Evolutionary conservation across 2,113 vertebrate species (phyloP), one percentile per base, ranked within the genome.

Genomic region (Tichodroma muraria): DNA sequence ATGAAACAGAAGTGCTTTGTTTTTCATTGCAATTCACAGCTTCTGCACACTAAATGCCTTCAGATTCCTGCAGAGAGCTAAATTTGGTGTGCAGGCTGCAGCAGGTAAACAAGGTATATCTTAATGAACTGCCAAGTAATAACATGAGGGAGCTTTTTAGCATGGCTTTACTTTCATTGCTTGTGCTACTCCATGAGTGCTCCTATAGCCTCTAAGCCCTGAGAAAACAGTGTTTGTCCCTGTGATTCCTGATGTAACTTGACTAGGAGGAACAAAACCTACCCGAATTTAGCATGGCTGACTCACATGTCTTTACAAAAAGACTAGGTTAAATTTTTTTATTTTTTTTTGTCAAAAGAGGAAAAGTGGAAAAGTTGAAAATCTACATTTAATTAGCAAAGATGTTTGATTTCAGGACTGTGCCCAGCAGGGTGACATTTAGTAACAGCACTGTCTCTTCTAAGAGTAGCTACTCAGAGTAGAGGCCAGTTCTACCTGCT

Each of bases 1-100:
- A 50, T 59, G 87, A 85, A 85, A 86, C 87, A 95, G 85, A 89
- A 97, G 75, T 88, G 81, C 85, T 97, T 95, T 95, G 94, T 89
- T 95, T 96, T 92, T 90, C 87, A 66, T 69, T 35, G 68, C 54
- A 63, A 60, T 91, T 95, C 89, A 91, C 87, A 94, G 96, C 87
- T 96, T 95, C 93, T 91, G 66, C 70, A 75, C n/a, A 0, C 73
- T 95, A 94, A 97, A 92, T 85, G 63, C 54, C 68, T 91, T 77
- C 50, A 73, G 84, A 92, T 69, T 93, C 89, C 94, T 73, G 89
- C 89, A 82, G 87, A 91, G 91, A 91, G 47, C 71, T 95, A 88
- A 95, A 83, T 91, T 42, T 87, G 89, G 70, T 85, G 35, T 17
- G 35, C 45, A 30, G 87, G 63, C 91, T 93, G 71, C 42, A 77